Evolutionary conservation across 2,113 vertebrate species (phyloP), one percentile per base, ranked within the genome.

Genomic region (Tetraodon nigroviridis): DNA sequence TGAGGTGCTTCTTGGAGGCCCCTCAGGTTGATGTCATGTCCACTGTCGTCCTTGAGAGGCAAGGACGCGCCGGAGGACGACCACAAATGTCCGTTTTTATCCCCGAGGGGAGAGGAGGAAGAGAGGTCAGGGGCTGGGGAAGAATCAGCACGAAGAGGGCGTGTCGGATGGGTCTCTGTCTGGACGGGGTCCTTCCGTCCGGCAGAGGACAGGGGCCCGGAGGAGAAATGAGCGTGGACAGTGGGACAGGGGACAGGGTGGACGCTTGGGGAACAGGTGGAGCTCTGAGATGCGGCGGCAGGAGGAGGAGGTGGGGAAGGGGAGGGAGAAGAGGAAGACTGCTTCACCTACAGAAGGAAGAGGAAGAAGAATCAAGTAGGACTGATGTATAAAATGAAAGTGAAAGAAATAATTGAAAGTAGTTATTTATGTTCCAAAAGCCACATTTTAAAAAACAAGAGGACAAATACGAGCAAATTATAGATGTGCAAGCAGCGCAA

Each of bases 161-260:
- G 45, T 2, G 7, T 47, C 29, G 53, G 24, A 6, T 59, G 7
- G 13, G 24, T 27, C 6, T 37, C 42, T 50, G 42, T 69, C 10
- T 54, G 51, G 1, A 16, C 56, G 40, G 40, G 51, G 22, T 76
- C 46, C 22, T 67, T 49, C 59, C 27, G 42, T 58, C 47, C 64
- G 77, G 87, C 74, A 78, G 85, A 76, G 80, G 4, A 7, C 11
- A 56, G 42, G 12, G 58, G 6, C 40, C 67, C 57, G 73, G 89
- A 69, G 24, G 91, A 77, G 60, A 91, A 78, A 87, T 90, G 86
- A 58, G 91, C 75, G 69, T 90, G 63, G 80, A 81, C 78, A 78
- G 90, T 69, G 69, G 91, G 88, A 64, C 90, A 91, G 63, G 89
- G 87, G 89, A 92, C 78, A 53, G 85, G 81, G 51, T 83, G 90